Base-by-base conservation (phyloP, 2,797 vertebrate genomes). In the Apodemus agrarius region DNA sequence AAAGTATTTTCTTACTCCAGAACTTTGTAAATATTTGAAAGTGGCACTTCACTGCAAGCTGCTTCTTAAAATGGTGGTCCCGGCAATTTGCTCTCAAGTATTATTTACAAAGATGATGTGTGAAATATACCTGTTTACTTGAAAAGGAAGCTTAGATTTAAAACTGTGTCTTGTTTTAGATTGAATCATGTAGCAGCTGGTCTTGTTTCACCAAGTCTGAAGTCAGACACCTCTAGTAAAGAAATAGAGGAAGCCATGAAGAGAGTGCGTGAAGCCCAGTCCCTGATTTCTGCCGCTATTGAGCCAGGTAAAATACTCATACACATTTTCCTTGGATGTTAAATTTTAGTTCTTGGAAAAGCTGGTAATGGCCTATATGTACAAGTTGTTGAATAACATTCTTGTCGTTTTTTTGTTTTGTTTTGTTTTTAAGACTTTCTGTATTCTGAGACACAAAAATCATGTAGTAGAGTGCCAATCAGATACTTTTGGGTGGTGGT, bases 191-290 rank as follows among this genome's bases (percentile, higher is more conserved):
- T 99, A 96, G 99, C 99, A 69, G 99, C 99, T 34, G 99, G 99
- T 85, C 98, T 99, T 34, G 98, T 99, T 96, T 99, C 99, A 90
- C 99, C 99, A 21, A 99, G 99, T 95, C 98, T 99, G 97, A 99
- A 99, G 97, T 99, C 99, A 0, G 99, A 99, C 90, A 99, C 99
- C 76, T 99, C 99, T 83, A 99, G 99, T 97, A 99, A 99, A 98
- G 99, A 99, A 98, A 99, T 99, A 40, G 99, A 99, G 98, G 99
- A 99, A 98, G 99, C 99, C n/a, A 99, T 99, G 99, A 99, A 99
- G 98, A 99, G 99, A 98, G 99, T 99, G 83, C 97, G 99, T 97
- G 99, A 99, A 98, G 99, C 99, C 91, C 99, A 99, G 98, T 99
- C 99, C 8, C 97, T 99, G 95, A 99, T 99, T 96, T 99, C 99